Percentiles rank a stretch among this genome's conserved stretches.
These are phyloP conservation scores for Lepidostoma basale DNA, from an alignment of 1,140 invertebrate genomes.

Conservation along the genomic window DNA sequence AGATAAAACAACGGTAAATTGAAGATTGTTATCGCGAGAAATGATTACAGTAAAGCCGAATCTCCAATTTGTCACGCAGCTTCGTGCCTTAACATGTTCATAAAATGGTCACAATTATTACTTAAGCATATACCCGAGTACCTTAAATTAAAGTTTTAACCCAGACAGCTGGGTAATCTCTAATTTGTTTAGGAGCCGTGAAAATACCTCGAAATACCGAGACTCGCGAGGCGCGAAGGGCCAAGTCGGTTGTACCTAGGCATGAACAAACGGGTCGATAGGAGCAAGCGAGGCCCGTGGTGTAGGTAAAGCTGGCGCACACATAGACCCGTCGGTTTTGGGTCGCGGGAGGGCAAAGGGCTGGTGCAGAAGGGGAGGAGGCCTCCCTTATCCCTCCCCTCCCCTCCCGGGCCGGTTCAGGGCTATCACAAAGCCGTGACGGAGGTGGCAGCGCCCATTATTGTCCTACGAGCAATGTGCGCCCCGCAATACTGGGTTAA, in stretches of 20 bases:
- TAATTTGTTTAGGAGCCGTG: conserved; percentile 22
- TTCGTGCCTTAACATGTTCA: too few relatives aligned
- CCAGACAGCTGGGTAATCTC: conserved; percentile 15
- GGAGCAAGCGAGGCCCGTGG: conserved; percentile 2
- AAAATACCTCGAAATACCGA: conserved; percentile 2
- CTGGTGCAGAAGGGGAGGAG: background rate
- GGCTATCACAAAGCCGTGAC: background rate
- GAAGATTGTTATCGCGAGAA: too few relatives aligned
- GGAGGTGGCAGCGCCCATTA: conserved; percentile 4
- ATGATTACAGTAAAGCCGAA: too few relatives aligned
- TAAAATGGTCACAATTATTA: too few relatives aligned
- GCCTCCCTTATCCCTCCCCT: background rate
- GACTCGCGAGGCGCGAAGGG: conserved; percentile 1
- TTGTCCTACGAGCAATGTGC: conserved; percentile 13
- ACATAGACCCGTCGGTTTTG: conserved; percentile 17
- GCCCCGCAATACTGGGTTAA: conserved; percentile 21
- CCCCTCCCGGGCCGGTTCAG: background rate
- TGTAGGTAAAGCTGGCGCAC: conserved; percentile 11
- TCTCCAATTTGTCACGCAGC: too few relatives aligned
- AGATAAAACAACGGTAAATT: too few relatives aligned
- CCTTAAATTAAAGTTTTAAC: conserved; percentile 15
- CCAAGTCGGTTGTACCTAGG: background rate
- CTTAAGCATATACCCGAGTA: too few relatives aligned
- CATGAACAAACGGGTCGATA: conserved; percentile 14
- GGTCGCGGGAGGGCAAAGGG: background rate